phyloP scores from a whole-genome alignment of 2,888 invertebrate species.

The Archaeoteleia sp. region DNA sequence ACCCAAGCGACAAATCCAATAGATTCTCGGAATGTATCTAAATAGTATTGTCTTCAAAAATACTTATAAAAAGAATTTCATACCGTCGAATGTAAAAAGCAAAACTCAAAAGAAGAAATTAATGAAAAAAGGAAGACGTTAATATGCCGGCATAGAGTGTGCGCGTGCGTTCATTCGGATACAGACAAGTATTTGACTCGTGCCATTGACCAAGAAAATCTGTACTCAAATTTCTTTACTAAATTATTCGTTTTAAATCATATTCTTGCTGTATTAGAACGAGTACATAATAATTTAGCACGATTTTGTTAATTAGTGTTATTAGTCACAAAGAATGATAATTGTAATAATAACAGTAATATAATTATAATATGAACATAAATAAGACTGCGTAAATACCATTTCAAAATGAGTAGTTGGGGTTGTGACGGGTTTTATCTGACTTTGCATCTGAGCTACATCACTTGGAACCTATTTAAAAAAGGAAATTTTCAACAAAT shows the following conservation, averaged over 20 bases:
- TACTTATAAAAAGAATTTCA: conserved; percentile 8
- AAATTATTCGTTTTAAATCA: conserved; percentile 8
- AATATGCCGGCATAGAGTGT: conserved; percentile 74
- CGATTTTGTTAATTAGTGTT: conserved; percentile 28
- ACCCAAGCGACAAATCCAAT: conserved; percentile 62
- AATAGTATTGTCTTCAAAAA: conserved; percentile 25
- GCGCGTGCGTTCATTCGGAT: conserved; percentile 68
- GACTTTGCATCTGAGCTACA: conserved; percentile 71
- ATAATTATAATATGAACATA: conserved; percentile 14
- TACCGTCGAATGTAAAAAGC: conserved; percentile 36
- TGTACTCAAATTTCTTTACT: not conserved
- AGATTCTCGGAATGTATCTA: conserved; percentile 61
- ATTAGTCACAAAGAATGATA: conserved; percentile 24
- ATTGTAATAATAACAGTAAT: conserved; percentile 15
- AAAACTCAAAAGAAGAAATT: conserved; percentile 54
- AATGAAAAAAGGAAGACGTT: conserved; percentile 58
- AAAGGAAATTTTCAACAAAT: no score
- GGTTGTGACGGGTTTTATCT: conserved; percentile 69
- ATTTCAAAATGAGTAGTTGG: conserved; percentile 72
- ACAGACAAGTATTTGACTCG: conserved; percentile 56
- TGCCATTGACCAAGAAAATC: not conserved
- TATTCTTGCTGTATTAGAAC: conserved; percentile 53
- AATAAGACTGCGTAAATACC: conserved; percentile 65
- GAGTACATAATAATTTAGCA: conserved; percentile 38
- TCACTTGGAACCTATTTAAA: conserved; percentile 71